These are phyloP conservation scores for Choristoneura rosaceana DNA, from an alignment of 2,888 invertebrate species.

Conservation along the genomic window DNA sequence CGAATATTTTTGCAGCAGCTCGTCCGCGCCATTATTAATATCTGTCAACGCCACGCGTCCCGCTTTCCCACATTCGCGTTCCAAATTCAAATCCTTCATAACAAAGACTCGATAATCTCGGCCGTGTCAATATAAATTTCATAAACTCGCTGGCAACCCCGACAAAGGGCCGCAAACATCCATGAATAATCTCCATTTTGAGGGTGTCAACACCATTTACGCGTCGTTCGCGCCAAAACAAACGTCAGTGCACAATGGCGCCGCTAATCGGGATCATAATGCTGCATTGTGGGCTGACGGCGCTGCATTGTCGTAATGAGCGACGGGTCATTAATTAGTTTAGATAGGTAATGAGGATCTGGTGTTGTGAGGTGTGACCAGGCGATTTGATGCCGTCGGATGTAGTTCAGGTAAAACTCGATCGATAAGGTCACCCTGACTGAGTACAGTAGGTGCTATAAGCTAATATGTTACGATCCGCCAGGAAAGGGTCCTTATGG, in stretches of 20 bases:
- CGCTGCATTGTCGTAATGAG: constrained; percentile 50
- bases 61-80: constrained; percentile 68
- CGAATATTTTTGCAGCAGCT: background rate
- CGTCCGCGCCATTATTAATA: constrained; percentile 65
- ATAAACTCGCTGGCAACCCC: constrained; percentile 76
- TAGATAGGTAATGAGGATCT: constrained; percentile 13
- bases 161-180: constrained; percentile 78
- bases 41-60: constrained; percentile 76
- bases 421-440: background rate
- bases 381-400: no score
- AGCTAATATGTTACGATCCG: no score
- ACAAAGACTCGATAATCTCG: constrained; percentile 79
- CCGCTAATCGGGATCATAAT: constrained; percentile 62
- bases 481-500: no score
- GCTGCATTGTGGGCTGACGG: constrained; percentile 63
- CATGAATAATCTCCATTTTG: constrained; percentile 83
- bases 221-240: constrained; percentile 72
- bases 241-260: constrained; percentile 75
- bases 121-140: constrained; percentile 82
- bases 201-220: constrained; percentile 80
- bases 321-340: constrained; percentile 16
- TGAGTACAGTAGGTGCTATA: no score
- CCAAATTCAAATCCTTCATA: constrained; percentile 76
- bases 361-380: background rate
- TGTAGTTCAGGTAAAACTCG: background rate